These are phyloP conservation scores for Hanleya hanleyi DNA, from an alignment of 2,888 invertebrate species.

Conservation along the genomic window DNA sequence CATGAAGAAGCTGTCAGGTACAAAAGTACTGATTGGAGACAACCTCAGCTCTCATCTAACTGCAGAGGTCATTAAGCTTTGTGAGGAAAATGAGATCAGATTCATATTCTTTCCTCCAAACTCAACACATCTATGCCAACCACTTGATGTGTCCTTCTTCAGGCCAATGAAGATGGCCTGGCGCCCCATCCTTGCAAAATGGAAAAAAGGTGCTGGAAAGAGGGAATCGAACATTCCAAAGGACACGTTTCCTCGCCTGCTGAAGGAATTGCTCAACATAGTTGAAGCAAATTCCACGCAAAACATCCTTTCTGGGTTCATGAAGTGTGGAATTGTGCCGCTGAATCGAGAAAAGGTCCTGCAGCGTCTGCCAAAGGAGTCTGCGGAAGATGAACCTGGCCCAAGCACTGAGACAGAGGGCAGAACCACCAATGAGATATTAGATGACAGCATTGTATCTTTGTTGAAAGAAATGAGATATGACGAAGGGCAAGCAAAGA, in stretches of 20 bases:
- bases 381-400: no score
- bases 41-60: slow-evolving; percentile 57
- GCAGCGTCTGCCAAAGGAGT: no score
- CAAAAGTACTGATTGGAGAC: slow-evolving; percentile 70
- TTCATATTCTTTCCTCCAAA: slow-evolving; percentile 51
- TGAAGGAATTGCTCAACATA: neutral
- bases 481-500: no score
- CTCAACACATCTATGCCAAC: slow-evolving; percentile 38
- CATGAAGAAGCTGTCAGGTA: slow-evolving; percentile 50
- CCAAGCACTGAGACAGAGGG: no score
- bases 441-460: no score
- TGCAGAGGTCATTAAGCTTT: slow-evolving; percentile 54
- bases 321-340: neutral
- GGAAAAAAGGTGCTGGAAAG: neutral
- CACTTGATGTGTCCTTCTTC: slow-evolving; percentile 35
- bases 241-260: neutral
- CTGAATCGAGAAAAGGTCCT: neutral
- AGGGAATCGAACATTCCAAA: neutral
- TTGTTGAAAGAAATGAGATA: no score
- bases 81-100: slow-evolving; percentile 64
- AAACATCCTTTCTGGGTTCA: neutral
- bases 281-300: neutral
- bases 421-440: no score
- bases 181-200: slow-evolving; percentile 20
- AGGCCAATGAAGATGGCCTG: slow-evolving; percentile 26